A percentile compares a stretch with the other conserved stretches of the same genome.
phyloP scores from a whole-genome alignment of 2,797 vertebrate species.

The Periparus ater region DNA sequence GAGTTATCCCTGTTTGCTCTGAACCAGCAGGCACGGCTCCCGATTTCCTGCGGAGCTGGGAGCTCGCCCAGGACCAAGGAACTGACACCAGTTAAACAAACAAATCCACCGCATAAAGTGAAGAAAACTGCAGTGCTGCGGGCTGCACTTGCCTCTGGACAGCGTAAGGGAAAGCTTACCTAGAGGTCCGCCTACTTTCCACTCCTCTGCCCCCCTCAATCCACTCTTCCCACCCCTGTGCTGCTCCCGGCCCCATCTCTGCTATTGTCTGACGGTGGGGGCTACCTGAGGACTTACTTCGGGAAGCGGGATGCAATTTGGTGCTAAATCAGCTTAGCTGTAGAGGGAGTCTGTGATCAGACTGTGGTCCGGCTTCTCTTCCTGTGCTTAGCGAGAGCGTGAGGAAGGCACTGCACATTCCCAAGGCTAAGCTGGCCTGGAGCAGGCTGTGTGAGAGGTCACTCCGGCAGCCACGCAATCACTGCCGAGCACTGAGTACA shows the following conservation, averaged over 20 bases:
- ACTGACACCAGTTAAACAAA: background rate
- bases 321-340: background rate
- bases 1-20: background rate
- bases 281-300: background rate
- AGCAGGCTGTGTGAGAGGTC: background rate
- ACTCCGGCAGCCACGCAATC: background rate
- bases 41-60: too few relatives aligned
- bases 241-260: background rate
- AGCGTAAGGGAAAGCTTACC: fast-evolving
- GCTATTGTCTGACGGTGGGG: background rate
- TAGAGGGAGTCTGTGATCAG: background rate
- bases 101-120: background rate
- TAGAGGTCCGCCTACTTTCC: background rate
- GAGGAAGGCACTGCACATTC: fast-evolving
- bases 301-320: background rate
- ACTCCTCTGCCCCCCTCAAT: background rate
- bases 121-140: fast-evolving
- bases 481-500: background rate
- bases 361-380: background rate
- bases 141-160: fast-evolving
- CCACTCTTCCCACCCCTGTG: background rate
- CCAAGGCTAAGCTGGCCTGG: background rate
- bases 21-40: background rate
- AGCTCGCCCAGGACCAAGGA: background rate
- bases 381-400: background rate